Conservation (phyloP, 2,797 vertebrate species). For the Neosilurus hyrtlii region DNA sequence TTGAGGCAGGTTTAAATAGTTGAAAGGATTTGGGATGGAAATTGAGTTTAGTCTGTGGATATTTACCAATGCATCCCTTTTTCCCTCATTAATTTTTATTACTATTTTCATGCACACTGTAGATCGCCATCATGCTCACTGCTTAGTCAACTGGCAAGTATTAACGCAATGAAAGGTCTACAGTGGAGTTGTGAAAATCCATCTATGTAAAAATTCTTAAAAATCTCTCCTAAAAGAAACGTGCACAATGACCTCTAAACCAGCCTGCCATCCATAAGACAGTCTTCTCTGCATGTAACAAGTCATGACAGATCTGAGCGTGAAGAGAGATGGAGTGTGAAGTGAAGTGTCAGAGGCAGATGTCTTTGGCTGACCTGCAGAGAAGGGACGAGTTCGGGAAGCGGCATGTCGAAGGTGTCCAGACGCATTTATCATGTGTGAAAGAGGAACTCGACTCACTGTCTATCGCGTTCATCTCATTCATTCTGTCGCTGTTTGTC, state of each 20-base stretch:
- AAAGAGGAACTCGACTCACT: conserved; percentile 35
- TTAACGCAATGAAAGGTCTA: background rate
- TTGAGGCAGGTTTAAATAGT: background rate
- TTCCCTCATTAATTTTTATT: background rate
- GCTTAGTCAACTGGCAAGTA: background rate
- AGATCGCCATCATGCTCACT: background rate
- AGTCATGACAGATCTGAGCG: conserved; percentile 33
- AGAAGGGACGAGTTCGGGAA: conserved; percentile 36
- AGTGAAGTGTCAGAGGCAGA: conserved; percentile 51
- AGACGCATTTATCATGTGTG: conserved; percentile 57
- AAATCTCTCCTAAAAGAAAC: background rate
- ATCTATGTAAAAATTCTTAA: background rate
- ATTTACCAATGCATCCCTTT: background rate
- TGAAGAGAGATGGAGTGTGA: conserved; percentile 47
- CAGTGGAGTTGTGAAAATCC: background rate
- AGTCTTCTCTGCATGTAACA: conserved; percentile 39
- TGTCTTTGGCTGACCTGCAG: conserved; percentile 52
- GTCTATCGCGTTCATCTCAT: conserved; percentile 34
- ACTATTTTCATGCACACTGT: background rate
- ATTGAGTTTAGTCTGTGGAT: background rate
- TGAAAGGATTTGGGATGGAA: background rate
- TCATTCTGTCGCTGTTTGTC: conserved; percentile 18
- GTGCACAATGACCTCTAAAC: conserved; percentile 21
- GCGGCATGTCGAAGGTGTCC: conserved; percentile 52
- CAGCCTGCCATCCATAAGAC: conserved; percentile 27